Base-by-base conservation (phyloP, 1,140 invertebrate species). In the Solen grandis region DNA sequence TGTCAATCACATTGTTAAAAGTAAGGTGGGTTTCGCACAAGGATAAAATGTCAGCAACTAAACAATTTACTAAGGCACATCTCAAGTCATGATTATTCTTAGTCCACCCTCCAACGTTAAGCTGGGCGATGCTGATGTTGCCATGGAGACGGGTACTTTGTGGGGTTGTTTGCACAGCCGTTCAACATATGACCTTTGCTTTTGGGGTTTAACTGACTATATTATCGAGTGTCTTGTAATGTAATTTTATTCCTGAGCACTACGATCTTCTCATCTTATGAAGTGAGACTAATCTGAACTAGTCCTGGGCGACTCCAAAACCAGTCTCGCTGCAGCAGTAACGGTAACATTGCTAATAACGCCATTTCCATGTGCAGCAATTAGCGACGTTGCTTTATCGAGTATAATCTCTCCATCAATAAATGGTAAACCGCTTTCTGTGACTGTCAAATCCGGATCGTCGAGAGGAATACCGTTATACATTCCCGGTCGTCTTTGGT, bases 91-190 rank as follows among this genome's bases (percentile, higher is more conserved):
- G n/a, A n/a, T n/a, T n/a, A n/a, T n/a, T n/a, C n/a, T n/a, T n/a
- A n/a, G n/a, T n/a, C n/a, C n/a, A n/a, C n/a, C n/a, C n/a, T n/a
- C n/a, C n/a, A n/a, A n/a, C n/a, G n/a, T n/a, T n/a, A n/a, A n/a
- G n/a, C n/a, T n/a, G n/a, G n/a, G n/a, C n/a, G n/a, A 63, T 19
- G 65, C n/a, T 63, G 27, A 69, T 57, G 27, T 38, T 78, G 46
- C 14, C n/a, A n/a, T n/a, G n/a, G 27, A 46, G 0, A 78, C 10
- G 8, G 29, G 2, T 27, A 78, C 25, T 29, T 25, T 13, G 54
- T 63, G 63, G 16, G n/a, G n/a, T n/a, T n/a, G 10, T 36, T 3
- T 41, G n/a, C n/a, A n/a, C 14, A 65, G 19, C 25, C 33, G 31
- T 38, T 65, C 62, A 5, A 36, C 62, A 38, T 65, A n/a, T 3